A percentile compares a stretch with the other conserved stretches of the same genome.
Conservation (phyloP, 2,888 invertebrate species). For the Oegoconia quadripuncta region DNA sequence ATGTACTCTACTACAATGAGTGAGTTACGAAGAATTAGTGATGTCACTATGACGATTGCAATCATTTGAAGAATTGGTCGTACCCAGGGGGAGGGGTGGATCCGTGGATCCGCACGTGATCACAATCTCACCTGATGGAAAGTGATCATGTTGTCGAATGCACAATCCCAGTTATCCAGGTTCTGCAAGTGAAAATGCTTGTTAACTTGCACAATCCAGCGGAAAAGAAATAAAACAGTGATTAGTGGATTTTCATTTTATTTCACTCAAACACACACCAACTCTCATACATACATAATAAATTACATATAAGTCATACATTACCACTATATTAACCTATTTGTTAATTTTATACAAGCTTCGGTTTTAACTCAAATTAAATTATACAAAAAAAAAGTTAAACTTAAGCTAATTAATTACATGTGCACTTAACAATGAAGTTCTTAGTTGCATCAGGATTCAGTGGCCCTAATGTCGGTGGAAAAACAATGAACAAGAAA, state of each 20-base stretch:
- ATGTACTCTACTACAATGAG: too few relatives aligned
- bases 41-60: too few relatives aligned
- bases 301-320: slow-evolving; percentile 32
- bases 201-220: too few relatives aligned
- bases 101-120: too few relatives aligned
- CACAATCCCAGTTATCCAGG: too few relatives aligned
- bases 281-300: slow-evolving; percentile 61
- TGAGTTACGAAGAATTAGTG: too few relatives aligned
- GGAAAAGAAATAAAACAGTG: too few relatives aligned
- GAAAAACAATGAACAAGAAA: slow-evolving; percentile 50
- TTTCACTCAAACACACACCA: slow-evolving; percentile 47
- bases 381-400: slow-evolving; percentile 29
- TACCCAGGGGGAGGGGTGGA: too few relatives aligned
- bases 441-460: neutral
- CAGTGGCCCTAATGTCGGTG: slow-evolving; percentile 67
- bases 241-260: slow-evolving; percentile 1
- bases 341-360: slow-evolving; percentile 77
- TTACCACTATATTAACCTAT: slow-evolving; percentile 54
- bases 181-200: too few relatives aligned
- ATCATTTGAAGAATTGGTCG: too few relatives aligned
- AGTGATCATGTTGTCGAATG: too few relatives aligned
- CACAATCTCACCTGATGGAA: too few relatives aligned
- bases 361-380: slow-evolving; percentile 75
- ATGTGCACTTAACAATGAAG: slow-evolving; percentile 5
- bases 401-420: slow-evolving; percentile 28